A percentile compares a stretch with the other conserved stretches of the same genome.
Conservation (phyloP, 2,797 vertebrate species). For the Leontocebus nigricollis region DNA sequence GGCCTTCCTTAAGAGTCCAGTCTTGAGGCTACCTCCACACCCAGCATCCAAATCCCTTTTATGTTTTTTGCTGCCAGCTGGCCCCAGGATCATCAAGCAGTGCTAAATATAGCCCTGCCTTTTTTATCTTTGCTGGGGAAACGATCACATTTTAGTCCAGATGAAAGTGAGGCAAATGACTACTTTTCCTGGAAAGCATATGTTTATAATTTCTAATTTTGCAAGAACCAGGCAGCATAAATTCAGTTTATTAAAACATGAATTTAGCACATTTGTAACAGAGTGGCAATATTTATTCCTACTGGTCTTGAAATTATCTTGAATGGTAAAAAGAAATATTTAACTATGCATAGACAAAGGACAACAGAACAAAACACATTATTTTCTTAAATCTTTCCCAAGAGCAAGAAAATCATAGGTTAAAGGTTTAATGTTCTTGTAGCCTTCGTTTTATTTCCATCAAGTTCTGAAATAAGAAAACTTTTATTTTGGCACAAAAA, state of each 20-base stretch:
- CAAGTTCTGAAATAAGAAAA: background rate
- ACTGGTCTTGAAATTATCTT: constrained; percentile 64
- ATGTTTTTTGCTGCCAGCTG: background rate
- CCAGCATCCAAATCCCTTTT: background rate
- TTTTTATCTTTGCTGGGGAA: constrained; percentile 30
- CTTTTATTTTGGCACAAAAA: background rate
- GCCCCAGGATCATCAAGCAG: background rate
- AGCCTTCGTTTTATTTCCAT: constrained; percentile 43
- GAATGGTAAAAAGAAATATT: constrained; percentile 51
- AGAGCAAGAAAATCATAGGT: constrained; percentile 40
- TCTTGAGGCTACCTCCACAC: background rate
- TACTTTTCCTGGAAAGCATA: constrained; percentile 56
- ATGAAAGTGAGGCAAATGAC: constrained; percentile 21
- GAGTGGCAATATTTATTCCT: constrained; percentile 53
- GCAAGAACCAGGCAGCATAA: constrained; percentile 49
- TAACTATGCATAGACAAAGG: constrained; percentile 44
- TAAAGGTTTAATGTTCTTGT: background rate
- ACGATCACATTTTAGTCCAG: constrained; percentile 12
- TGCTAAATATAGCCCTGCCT: background rate
- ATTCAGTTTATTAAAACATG: constrained; percentile 66
- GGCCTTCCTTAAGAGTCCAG: background rate
- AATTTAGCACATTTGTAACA: constrained; percentile 30
- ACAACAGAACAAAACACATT: background rate
- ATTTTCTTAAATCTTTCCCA: background rate
- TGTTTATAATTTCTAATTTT: constrained; percentile 60